Conservation (phyloP, 2,797 vertebrate species). For the Enteromius treurensis region DNA sequence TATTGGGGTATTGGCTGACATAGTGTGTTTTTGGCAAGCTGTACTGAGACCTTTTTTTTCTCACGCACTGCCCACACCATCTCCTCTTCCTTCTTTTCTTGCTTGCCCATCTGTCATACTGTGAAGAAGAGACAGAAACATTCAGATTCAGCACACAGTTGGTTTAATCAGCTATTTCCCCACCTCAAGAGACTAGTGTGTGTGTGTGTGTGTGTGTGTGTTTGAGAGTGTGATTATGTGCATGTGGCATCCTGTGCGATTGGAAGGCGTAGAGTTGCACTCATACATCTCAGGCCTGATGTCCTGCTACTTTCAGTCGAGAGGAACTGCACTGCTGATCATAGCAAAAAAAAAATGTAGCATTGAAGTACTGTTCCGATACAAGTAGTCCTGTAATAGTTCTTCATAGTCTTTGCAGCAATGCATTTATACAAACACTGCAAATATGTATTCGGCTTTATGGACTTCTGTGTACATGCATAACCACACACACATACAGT, state of each 20-base stretch:
- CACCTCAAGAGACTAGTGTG: conserved; percentile 38
- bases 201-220: neutral
- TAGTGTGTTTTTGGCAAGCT: conserved; percentile 45
- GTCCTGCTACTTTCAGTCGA: conserved; percentile 36
- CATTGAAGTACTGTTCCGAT: conserved; percentile 39
- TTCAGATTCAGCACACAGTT: conserved; percentile 49
- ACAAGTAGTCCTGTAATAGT: neutral
- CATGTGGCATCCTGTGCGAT: conserved; percentile 36
- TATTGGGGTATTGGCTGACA: neutral
- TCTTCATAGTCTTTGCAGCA: neutral
- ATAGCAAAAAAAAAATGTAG: conserved; percentile 44
- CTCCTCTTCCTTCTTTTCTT: conserved; percentile 48
- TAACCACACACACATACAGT: neutral
- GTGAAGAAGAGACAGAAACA: conserved; percentile 61
- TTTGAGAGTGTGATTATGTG: conserved; percentile 30
- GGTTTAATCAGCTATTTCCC: conserved; percentile 56
- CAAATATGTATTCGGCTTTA: neutral
- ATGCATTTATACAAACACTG: conserved; percentile 4
- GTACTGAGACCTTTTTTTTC: conserved; percentile 47
- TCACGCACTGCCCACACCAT: conserved; percentile 54
- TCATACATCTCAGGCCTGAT: conserved; percentile 42
- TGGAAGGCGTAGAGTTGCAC: conserved; percentile 36
- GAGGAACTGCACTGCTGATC: conserved; percentile 63
- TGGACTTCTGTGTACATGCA: conserved; percentile 1
- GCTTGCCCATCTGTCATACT: conserved; percentile 72